Conservation (phyloP, 2,113 vertebrate genomes). For the Cairina moschata region DNA sequence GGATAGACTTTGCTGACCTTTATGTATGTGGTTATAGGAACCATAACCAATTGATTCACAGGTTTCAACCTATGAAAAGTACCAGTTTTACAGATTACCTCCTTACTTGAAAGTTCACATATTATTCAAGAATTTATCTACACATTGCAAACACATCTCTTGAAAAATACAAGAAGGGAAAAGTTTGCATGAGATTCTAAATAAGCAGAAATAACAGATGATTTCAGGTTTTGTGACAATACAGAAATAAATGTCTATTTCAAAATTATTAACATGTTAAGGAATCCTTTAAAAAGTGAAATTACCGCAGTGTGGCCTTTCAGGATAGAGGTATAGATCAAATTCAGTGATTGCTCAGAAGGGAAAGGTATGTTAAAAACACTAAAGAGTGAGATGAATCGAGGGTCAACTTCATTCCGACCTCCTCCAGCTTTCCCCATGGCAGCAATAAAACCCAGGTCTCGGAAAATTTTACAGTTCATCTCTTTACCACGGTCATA, state of each 20-base stretch:
- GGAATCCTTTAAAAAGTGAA: not conserved
- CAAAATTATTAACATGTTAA: not conserved
- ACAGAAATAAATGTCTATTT: not conserved
- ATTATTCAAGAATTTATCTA: not conserved
- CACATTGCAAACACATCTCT: not conserved
- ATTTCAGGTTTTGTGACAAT: not conserved
- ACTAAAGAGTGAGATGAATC: slow-evolving; percentile 92
- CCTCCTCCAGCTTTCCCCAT: slow-evolving; percentile 97
- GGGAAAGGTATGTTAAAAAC: slow-evolving; percentile 93
- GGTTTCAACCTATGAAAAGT: not conserved
- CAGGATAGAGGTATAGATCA: slow-evolving; percentile 92
- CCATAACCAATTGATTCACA: not conserved
- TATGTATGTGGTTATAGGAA: not conserved
- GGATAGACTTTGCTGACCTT: not conserved
- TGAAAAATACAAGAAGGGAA: not conserved
- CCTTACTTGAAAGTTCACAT: not conserved
- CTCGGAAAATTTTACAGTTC: slow-evolving; percentile 89
- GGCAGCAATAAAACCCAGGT: slow-evolving; percentile 91
- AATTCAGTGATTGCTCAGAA: slow-evolving; percentile 83
- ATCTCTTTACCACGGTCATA: slow-evolving; percentile 93
- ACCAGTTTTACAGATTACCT: not conserved
- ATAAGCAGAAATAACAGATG: not conserved
- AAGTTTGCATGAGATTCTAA: not conserved
- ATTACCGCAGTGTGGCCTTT: slow-evolving; percentile 90
- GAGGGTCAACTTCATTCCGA: slow-evolving; percentile 92